Percentiles rank a stretch among this genome's conserved stretches.
Conservation (phyloP, 2,888 invertebrate genomes). For the Theristus sp. region DNA sequence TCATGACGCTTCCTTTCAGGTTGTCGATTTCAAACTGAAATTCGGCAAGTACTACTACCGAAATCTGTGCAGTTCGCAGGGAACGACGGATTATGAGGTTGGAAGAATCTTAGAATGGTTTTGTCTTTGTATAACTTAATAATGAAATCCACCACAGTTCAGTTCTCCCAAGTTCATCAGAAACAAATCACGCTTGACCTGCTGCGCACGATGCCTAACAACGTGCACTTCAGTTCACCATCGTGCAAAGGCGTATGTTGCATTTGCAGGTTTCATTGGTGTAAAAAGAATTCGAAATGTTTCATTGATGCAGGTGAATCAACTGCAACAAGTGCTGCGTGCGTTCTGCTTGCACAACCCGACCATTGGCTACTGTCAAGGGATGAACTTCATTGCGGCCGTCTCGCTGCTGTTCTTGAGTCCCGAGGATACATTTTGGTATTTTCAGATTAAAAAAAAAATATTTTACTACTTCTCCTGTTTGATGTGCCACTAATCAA, state of each 20-base stretch:
- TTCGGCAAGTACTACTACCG: constrained; percentile 36
- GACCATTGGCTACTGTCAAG: constrained; percentile 39
- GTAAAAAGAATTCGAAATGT: neutral
- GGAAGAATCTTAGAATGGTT: neutral
- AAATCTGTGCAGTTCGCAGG: constrained; percentile 31
- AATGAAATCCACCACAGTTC: too few relatives aligned
- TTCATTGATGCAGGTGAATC: constrained; percentile 30
- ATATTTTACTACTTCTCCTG: neutral
- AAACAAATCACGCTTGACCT: constrained; percentile 39
- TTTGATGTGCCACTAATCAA: too few relatives aligned
- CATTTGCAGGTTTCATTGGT: neutral
- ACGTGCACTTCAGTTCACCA: constrained; percentile 36
- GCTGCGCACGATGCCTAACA: constrained; percentile 39
- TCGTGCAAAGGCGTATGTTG: constrained; percentile 36
- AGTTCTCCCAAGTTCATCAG: constrained; percentile 35
- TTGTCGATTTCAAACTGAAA: constrained; percentile 30
- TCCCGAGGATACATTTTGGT: constrained; percentile 40
- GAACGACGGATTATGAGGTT: constrained; percentile 33
- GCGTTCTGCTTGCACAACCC: constrained; percentile 40
- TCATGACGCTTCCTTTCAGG: too few relatives aligned
- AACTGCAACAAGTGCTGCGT: constrained; percentile 37
- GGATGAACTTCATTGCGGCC: constrained; percentile 40
- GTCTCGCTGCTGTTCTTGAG: constrained; percentile 37
- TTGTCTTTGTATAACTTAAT: too few relatives aligned
- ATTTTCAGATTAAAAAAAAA: neutral